Evolutionary conservation across 2,888 invertebrate species (phyloP), one percentile per base, ranked within the genome.

Genomic region (Azorinus chamasolen): DNA sequence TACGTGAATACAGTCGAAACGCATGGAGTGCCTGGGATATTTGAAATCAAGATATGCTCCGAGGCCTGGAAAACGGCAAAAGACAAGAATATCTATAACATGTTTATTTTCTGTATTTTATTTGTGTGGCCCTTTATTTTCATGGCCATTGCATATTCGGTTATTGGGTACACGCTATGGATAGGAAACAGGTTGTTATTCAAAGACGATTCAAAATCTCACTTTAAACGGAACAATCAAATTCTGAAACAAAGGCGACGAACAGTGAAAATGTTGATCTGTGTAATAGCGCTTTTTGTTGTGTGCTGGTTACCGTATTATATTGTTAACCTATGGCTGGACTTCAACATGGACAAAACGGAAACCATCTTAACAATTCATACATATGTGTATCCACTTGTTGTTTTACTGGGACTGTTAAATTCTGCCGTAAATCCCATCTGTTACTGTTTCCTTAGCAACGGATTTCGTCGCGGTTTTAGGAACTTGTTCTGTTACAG

Each of bases 381-480:
- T 37, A 61, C 63, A 37, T 77, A 86, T 53, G 66, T 88, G 12
- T 89, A 87, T 65, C 90, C 90, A 0, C 53, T 90, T 22, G 84
- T 86, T 6, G 80, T 88, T 48, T 66, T 88, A 8, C 76, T 91
- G 1, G 90, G 87, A 1, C 79, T 90, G 18, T 83, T 88, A 8
- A 91, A 91, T 69, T 90, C 90, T 5, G 84, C 88, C 16, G 79
- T 90, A 27, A 91, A 91, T 66, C 91, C 91, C 1, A 79, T 90
- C 16, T 88, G 89, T 39, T 91, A 90, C 68, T 91, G 88, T 61
- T 86, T 90, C 39, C 84, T 91, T 57, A 89, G 89, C 66, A 82
- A 79, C 53, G 86, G 88, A 4, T 91, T 90, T 83, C 76, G 88
- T 37, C 51, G 84, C 14, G 89, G 88, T 1, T 83, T 90, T 54